These are phyloP conservation scores for Magallana gigas DNA, from an alignment of 1,140 invertebrate species.

Conservation along the genomic window DNA sequence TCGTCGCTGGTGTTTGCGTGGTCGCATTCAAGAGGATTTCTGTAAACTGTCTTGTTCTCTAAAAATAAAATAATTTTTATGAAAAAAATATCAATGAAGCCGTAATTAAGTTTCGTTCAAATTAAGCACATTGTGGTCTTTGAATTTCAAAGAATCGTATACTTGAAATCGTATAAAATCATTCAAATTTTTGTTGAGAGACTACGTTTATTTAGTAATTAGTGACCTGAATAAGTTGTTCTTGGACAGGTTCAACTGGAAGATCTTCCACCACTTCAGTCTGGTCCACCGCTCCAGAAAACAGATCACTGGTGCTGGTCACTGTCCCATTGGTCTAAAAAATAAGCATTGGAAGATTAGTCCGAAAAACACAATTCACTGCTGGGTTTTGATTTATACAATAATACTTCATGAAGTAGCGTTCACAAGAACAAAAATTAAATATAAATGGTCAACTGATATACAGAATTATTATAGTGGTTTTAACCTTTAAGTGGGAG, in stretches of 20 bases:
- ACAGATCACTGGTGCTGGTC: background rate
- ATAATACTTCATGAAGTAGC: too few relatives aligned
- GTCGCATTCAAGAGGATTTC: conserved; percentile 10
- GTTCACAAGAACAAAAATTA: too few relatives aligned
- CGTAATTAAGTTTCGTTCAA: background rate
- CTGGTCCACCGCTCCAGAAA: conserved; percentile 15
- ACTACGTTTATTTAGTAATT: background rate
- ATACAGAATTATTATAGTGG: background rate
- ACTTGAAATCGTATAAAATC: too few relatives aligned
- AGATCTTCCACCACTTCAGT: background rate
- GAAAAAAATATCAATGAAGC: too few relatives aligned
- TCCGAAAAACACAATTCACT: too few relatives aligned
- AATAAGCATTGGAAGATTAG: too few relatives aligned
- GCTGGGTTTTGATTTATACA: too few relatives aligned
- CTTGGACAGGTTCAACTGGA: background rate
- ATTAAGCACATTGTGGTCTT: too few relatives aligned
- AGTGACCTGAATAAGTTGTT: background rate
- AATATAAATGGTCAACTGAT: too few relatives aligned
- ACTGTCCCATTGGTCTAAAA: background rate
- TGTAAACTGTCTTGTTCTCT: conserved; percentile 33
- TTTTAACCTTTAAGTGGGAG: background rate
- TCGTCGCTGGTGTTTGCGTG: background rate
- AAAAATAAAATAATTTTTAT: background rate
- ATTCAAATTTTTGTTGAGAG: background rate
- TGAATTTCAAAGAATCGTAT: too few relatives aligned